Evolutionary conservation across 2,797 vertebrate genomes (phyloP).

Genomic region (Sebastes reedi): DNA sequence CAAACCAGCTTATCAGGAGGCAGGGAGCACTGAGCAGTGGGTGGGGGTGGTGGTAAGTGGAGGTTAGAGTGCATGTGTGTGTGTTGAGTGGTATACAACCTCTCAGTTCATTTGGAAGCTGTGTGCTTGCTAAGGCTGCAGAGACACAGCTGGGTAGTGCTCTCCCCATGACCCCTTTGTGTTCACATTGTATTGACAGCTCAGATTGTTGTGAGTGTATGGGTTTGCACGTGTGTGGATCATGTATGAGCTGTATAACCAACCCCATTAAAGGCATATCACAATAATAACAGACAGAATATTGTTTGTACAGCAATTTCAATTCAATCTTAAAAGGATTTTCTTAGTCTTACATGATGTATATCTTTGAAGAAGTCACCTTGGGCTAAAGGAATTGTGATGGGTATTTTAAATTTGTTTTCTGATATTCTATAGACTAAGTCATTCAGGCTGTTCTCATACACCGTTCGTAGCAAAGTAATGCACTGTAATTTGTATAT

Average conservation of each 20-base stretch:
- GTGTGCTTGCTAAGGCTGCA: slow-evolving; percentile 36
- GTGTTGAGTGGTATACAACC: slow-evolving; percentile 48
- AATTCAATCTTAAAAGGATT: neutral
- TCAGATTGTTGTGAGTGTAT: neutral
- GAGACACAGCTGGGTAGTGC: slow-evolving; percentile 48
- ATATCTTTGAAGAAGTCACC: no score
- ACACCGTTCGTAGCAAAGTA: no score
- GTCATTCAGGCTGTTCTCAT: no score
- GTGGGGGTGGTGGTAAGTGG: slow-evolving; percentile 20
- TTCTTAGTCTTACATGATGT: neutral
- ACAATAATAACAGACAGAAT: neutral
- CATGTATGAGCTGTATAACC: neutral
- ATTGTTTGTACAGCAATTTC: neutral
- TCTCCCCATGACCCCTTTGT: slow-evolving; percentile 29
- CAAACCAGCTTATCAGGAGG: slow-evolving; percentile 75
- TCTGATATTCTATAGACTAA: no score
- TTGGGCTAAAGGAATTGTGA: no score
- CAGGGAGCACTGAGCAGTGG: slow-evolving; percentile 54
- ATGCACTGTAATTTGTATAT: no score
- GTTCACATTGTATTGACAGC: slow-evolving; percentile 26
- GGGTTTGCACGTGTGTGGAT: neutral
- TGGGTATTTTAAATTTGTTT: no score
- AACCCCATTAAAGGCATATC: neutral
- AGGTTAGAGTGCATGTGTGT: slow-evolving; percentile 32
- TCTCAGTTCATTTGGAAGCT: slow-evolving; percentile 48